Base-by-base conservation (phyloP, 2,888 invertebrate genomes). In the Cheilosia urbana region DNA sequence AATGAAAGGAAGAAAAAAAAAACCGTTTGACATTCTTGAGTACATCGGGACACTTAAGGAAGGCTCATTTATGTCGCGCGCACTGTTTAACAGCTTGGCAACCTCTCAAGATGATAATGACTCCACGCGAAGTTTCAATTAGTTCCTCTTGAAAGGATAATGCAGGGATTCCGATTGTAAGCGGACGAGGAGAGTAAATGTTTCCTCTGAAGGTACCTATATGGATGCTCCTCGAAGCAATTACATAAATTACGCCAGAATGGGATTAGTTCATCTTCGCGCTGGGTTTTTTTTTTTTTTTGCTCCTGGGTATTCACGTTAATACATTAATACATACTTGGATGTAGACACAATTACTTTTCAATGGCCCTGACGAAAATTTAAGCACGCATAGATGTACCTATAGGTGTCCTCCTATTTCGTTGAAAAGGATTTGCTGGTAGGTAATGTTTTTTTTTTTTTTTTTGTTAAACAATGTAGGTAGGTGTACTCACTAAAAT, bases 281-380 rank as follows among this genome's bases (percentile, higher is more conserved):
- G 19, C 5, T 7, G 17, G 27, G n/a, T 27, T 53, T 47, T 57
- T 19, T 63, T 40, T 17, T 27, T 49, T 45, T 21, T 7, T 24
- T 57, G 7, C 27, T 27, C 27, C 6, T 57, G 55, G 72, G 53
- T 34, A n/a, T 45, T 19, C 13, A 34, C 11, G 21, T 40, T n/a
- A n/a, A n/a, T n/a, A n/a, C n/a, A n/a, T n/a, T n/a, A n/a, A 19
- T 19, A 49, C 34, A 47, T 72, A 66, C 45, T 75, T 65, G 57
- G 37, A 53, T 62, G 53, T 79, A 79, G 84, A 84, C 75, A 84
- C 83, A 79, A 66, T 71, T 30, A 7, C 30, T 66, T 66, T 66
- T n/a, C 11, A 79, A 71, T 79, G 84, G 69, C 79, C 79, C 79
- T 84, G 84, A 79, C 72, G 15, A 57, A 68, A 57, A 57, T 37